Base-by-base conservation (phyloP, 37 sponge, comb jelly and placozoan species). In the Spongia lamella region DNA sequence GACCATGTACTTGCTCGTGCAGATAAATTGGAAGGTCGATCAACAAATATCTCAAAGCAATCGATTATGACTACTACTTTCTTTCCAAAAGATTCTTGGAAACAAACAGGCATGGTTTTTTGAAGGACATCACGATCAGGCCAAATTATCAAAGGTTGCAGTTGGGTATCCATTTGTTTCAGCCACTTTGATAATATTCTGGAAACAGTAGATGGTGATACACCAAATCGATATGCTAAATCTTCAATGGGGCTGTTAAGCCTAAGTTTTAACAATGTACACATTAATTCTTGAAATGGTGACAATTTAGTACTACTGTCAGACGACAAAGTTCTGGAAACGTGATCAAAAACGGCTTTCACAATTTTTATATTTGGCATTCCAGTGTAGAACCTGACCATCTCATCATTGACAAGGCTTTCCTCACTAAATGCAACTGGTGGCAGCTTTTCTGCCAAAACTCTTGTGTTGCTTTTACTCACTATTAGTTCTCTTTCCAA, bases 21-120 rank as follows among this genome's bases (percentile, higher is more conserved):
- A 29, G 70, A 50, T 31, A 87, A 54, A 56, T 68, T 82, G 9
- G 76, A 35, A 35, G 89, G 79, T 24, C 74, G 22, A 38, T 89
- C 80, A 34, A 84, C 67, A 38, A 85, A 89, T 19, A n/a, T n/a
- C n/a, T n/a, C n/a, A n/a, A n/a, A n/a, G n/a, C n/a, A n/a, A n/a
- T n/a, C n/a, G n/a, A n/a, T 86, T 11, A 85, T 77, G 14, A 76
- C 61, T 13, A 68, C 74, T 20, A 75, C 72, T 22, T 72, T 80
- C 32, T 53, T 29, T 17, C 67, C 69, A 74, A 49, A 89, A 7
- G 69, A 70, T 21, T 56, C 61, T 52, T 63, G 51, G 63, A 86
- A 90, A 17, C 38, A 75, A 53, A 36, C 38, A 7, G 91, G 87
- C 83, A 82, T 86, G 13, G 87, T 90, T 43, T 26, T 58, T 24